Base-by-base conservation (phyloP, 92 coral and sea anemone genomes). In the Virgularia gustaviana region DNA sequence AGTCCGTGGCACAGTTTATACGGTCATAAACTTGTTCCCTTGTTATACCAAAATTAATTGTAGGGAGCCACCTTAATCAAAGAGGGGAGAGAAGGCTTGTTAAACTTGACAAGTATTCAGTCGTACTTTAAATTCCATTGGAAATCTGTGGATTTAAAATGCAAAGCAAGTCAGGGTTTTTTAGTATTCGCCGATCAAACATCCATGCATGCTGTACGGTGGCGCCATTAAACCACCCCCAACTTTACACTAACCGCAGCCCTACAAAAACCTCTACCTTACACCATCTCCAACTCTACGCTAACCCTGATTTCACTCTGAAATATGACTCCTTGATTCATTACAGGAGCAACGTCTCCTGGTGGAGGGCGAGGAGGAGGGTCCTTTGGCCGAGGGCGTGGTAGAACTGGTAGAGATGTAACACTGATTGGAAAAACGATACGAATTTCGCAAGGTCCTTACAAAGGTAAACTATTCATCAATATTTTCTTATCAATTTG, bases 391-490 rank as follows among this genome's bases (percentile, higher is more conserved):
- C 83, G 99, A 64, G 99, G 99, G 39, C 90, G 96, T 22, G 83
- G 83, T 3, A 79, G 96, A 25, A 89, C 94, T 37, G 94, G 96
- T 19, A 84, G 99, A 62, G 99, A 94, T 51, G 60, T 73, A 36
- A 58, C 94, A 0, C 83, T 94, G 33, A 94, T 94, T 80, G 80
- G 89, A 0, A 86, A 94, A 83, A 94, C 99, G 10, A 96, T 94
- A 2, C 72, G 99, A 37, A 94, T 94, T 19, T 87, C 94, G 29
- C 91, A 89, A 81, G 99, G 99, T 3, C 99, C 99, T 16, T 94
- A 94, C 58, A 94, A 94, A 87, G 97, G 97, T 91, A 64, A 63
- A 30, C 33, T 49, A 37, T 36, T 23, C 18, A 19, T 47, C 18
- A 63, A 58, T 58, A 24, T 2, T 31, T 2, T 57, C 30, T 0